Evolutionary conservation across 2,888 invertebrate species (phyloP), one percentile per base, ranked within the genome.

Genomic region (Agrypnus murinus): DNA sequence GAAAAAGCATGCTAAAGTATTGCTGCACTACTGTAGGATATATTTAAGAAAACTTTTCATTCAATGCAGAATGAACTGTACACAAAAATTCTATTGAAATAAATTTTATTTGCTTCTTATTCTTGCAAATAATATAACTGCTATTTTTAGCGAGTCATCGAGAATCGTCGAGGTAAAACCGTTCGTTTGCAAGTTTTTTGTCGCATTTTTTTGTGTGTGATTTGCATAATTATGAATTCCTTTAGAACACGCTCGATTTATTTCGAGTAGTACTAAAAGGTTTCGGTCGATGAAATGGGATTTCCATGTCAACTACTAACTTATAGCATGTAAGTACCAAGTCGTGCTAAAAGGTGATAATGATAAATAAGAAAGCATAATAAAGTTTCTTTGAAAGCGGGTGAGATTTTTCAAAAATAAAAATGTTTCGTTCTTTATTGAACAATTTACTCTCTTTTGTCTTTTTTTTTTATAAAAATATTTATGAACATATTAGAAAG

Each of bases 201-300:
- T 5, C 15, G 12, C 15, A 14, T 32, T 31, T 50, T 50, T 32
- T 50, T 15, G 40, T 59, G 31, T 14, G 25, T 40, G 25, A 59
- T 60, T 60, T 46, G n/a, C 32, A 32, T 60, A 46, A 60, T 60
- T 60, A 31, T 15, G 15, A 60, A 60, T 34, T 60, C 46, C 17
- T 46, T 15, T 10, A 10, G 17, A 60, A 60, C 32, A 60, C 43
- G 12, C 9, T 12, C 43, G 34, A 36, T 34, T 32, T 31, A 34
- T 46, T 25, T 46, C 17, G 34, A 17, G 12, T 10, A 15, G 10
- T n/a, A n/a, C 19, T 46, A 60, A 60, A 60, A 60, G 32, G 32
- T 58, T 38, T 60, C 60, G 60, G 60, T 60, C 60, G 60, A 46
- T 46, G 60, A 46, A 63, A 63, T 50, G 62, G 25, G 62, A 63